Evolutionary conservation across 2,888 invertebrate genomes (phyloP), one percentile per base, ranked within the genome.

Genomic region (Agonopterix alstromeriana): DNA sequence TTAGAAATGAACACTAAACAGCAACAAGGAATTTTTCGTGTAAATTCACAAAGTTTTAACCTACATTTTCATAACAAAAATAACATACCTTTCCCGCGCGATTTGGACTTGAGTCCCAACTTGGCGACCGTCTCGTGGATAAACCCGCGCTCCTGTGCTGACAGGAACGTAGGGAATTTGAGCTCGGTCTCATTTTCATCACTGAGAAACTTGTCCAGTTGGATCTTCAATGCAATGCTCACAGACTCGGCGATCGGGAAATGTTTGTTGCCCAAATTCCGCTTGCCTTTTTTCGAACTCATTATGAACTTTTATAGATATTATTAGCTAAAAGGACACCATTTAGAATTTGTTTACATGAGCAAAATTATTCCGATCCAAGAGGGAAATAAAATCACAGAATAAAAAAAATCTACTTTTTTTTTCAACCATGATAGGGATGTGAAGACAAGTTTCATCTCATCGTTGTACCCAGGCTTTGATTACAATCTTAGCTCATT

Each of bases 121-220:
- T 91, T 89, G 44, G 89, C 89, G 42, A 93, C 93, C 35, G 93
- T 89, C 55, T 92, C 89, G 73, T 96, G 96, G 53, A 97, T 91
- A 68, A 94, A 96, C 9, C 94, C 94, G 57, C 97, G 90, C 76
- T 97, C 95, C 56, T 92, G 91, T 8, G 94, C 93, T 9, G 93
- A 94, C 52, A 96, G 85, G 42, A 94, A 94, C 2, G 94, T 91
- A 3, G 95, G 94, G 73, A 95, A 94, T 63, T 90, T 83, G 8
- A 88, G 71, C 55, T 89, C 89, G 0, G 85, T 86, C 54, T 87
- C 89, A 65, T 83, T 83, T 57, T 88, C 89, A 65, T 88, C 86
- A 50, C 61, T 72, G 7, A 88, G 56, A 61, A 89, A 88, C 60
- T 80, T 87, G 58, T 88, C 88, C 55, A 89, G 57, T 56, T 89